A percentile compares a stretch with the other conserved stretches of the same genome.
Conservation (phyloP, 2,888 invertebrate genomes). For the Trachelus stipa region DNA sequence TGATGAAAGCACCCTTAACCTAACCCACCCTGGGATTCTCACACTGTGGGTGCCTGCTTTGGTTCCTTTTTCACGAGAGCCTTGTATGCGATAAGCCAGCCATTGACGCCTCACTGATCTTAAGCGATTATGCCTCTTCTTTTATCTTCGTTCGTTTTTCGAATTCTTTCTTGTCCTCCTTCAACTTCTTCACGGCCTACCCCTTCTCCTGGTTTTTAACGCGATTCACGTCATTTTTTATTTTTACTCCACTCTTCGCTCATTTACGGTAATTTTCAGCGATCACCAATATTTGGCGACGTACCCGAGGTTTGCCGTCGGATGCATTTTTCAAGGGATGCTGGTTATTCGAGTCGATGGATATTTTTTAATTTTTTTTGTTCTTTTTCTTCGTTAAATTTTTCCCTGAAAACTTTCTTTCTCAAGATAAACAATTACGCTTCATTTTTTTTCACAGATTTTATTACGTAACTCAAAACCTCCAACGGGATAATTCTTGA, state of each 20-base stretch:
- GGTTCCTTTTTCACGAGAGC: constrained; percentile 12
- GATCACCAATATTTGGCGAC: too few relatives aligned
- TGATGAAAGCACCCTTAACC: constrained; percentile 57
- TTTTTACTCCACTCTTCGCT: neutral
- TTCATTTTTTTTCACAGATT: neutral
- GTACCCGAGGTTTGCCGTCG: neutral
- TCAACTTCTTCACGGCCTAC: constrained; percentile 23
- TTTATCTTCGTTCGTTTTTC: constrained; percentile 29
- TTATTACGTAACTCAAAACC: neutral
- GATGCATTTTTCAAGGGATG: neutral
- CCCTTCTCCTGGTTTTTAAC: constrained; percentile 20
- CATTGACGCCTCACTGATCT: constrained; percentile 56
- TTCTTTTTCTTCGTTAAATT: neutral
- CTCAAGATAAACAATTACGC: neutral
- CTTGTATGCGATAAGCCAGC: constrained; percentile 44
- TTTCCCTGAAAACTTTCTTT: neutral
- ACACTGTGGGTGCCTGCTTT: constrained; percentile 14
- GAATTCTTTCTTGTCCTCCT: neutral
- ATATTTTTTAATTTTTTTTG: neutral
- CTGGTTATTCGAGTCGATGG: neutral
- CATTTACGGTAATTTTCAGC: neutral
- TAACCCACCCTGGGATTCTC: neutral
- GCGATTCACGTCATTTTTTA: neutral
- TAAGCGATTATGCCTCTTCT: constrained; percentile 54
- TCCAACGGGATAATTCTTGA: neutral